These are phyloP conservation scores for Zosterops lateralis DNA, from an alignment of 2,113 vertebrate genomes.

Conservation along the genomic window DNA sequence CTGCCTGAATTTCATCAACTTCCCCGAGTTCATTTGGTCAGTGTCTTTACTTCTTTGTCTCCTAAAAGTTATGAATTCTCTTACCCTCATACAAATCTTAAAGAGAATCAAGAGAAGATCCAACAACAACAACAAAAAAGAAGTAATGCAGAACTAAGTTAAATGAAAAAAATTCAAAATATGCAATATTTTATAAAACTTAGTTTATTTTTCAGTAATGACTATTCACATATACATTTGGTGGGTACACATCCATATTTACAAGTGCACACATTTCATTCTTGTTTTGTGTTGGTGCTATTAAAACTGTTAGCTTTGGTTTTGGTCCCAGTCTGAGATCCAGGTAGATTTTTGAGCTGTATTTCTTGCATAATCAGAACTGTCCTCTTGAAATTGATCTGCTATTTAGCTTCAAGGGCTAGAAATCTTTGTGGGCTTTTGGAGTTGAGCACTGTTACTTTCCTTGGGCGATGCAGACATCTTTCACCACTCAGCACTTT, in stretches of 20 bases:
- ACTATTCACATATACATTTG: neutral
- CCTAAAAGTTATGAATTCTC: neutral
- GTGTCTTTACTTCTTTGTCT: neutral
- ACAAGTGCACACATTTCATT: neutral
- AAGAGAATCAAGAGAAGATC: neutral
- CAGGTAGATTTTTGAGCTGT: neutral
- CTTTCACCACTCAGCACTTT: neutral
- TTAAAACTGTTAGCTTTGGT: neutral
- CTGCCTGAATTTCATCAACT: neutral
- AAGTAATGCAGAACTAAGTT: neutral
- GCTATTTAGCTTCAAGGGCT: neutral
- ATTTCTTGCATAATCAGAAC: neutral
- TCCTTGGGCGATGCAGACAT: neutral
- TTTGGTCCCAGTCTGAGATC: neutral
- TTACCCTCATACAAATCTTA: neutral
- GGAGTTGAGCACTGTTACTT: neutral
- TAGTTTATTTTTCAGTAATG: neutral
- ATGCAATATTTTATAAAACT: neutral
- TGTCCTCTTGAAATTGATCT: neutral
- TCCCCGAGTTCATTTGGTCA: neutral
- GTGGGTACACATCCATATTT: neutral
- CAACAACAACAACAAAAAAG: neutral
- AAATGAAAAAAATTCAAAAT: neutral
- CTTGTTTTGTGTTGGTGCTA: neutral
- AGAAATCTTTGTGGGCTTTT: neutral